phyloP scores from a whole-genome alignment of 2,113 vertebrate genomes.

The Phalacrocorax aristotelis region DNA sequence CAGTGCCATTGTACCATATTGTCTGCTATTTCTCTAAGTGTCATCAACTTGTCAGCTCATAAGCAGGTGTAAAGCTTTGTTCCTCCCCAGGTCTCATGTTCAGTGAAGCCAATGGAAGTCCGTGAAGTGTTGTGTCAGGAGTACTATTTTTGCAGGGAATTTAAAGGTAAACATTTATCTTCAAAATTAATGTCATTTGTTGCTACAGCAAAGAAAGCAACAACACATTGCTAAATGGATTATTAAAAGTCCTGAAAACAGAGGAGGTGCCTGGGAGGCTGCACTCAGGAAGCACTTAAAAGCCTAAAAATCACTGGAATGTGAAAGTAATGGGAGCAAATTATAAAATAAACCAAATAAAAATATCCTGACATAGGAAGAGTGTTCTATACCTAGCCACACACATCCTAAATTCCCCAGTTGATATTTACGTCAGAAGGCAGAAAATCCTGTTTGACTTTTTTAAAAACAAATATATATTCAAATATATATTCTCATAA shows the following conservation, averaged over 20 bases:
- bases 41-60: constrained; percentile 54
- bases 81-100: not conserved
- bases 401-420: not conserved
- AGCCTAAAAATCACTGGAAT: constrained; percentile 33
- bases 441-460: not conserved
- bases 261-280: constrained; percentile 16
- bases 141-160: not conserved
- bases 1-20: constrained; percentile 44
- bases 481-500: not conserved
- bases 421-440: not conserved
- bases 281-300: constrained; percentile 19
- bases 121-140: not conserved
- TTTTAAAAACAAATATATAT: not conserved
- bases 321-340: constrained; percentile 16
- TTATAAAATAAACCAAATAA: constrained; percentile 44
- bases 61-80: constrained; percentile 45
- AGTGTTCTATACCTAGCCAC: not conserved
- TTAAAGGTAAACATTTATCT: constrained; percentile 38
- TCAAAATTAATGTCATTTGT: constrained; percentile 41
- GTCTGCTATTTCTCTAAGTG: constrained; percentile 42
- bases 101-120: not conserved
- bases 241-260: constrained; percentile 36
- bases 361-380: not conserved
- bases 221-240: constrained; percentile 25
- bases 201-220: constrained; percentile 37